Percentiles rank a stretch among this genome's conserved stretches.
Evolutionary conservation across 35 echinoderm and acorn worm species (phyloP).

Genomic region (Chiridota heheva): DNA sequence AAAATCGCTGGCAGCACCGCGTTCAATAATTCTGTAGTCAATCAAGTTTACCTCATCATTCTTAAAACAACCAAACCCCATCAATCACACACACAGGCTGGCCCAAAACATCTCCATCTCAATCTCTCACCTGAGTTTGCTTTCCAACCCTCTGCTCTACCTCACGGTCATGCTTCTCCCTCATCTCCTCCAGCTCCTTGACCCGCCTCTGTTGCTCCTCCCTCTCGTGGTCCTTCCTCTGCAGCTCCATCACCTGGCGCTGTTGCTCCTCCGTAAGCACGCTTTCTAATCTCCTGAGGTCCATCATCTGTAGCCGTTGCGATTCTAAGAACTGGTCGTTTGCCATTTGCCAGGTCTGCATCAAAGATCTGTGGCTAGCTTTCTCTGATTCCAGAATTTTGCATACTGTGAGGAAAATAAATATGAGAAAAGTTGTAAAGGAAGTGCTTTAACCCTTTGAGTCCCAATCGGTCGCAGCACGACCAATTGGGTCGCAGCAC

Average conservation of each 20-base stretch:
- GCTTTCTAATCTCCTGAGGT: constrained; percentile 84
- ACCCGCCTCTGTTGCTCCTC: constrained; percentile 86
- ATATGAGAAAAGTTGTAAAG: neutral
- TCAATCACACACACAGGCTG: no score
- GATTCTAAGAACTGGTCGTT: constrained; percentile 97
- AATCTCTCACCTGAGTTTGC: constrained; percentile 32
- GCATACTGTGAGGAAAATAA: constrained; percentile 56
- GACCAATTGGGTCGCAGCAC: no score
- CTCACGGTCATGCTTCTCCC: constrained; percentile 57
- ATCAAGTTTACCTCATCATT: no score
- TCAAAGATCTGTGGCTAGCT: constrained; percentile 62
- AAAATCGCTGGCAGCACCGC: neutral
- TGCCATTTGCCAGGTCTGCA: constrained; percentile 98
- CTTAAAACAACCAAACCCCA: no score
- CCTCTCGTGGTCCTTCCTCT: constrained; percentile 79
- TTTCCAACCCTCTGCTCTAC: constrained; percentile 25
- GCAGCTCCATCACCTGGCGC: constrained; percentile 74
- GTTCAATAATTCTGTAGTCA: neutral
- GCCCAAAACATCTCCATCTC: no score
- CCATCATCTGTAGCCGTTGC: constrained; percentile 95
- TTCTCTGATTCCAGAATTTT: constrained; percentile 81
- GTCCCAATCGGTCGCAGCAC: no score
- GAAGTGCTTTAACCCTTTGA: no score
- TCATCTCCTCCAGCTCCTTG: constrained; percentile 63
- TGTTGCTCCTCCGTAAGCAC: constrained; percentile 96